These are phyloP conservation scores for Pristionchus mayeri DNA, from an alignment of 2,888 invertebrate genomes.

Conservation along the genomic window DNA sequence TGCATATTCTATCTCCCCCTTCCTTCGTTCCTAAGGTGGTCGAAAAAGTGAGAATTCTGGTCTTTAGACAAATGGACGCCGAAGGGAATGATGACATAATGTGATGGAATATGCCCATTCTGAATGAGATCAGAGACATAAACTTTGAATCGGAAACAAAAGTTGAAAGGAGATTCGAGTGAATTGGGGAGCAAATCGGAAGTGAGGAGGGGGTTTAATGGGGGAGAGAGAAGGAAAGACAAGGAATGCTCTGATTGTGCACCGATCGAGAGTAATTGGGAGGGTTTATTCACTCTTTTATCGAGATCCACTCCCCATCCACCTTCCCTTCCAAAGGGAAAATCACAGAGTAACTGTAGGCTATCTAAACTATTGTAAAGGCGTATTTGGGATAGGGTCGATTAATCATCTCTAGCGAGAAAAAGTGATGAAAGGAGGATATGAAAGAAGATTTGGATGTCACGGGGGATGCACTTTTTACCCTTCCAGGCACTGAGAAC, in stretches of 20 bases:
- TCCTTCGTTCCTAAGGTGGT: not conserved
- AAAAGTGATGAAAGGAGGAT: not conserved
- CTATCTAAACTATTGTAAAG: not conserved
- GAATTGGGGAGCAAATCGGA: not conserved
- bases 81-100: not conserved
- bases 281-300: slow-evolving; percentile 25
- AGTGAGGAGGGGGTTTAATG: not conserved
- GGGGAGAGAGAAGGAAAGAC: not conserved
- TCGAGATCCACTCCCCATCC: not conserved
- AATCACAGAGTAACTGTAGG: not conserved
- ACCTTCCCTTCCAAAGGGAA: not conserved
- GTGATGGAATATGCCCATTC: slow-evolving; percentile 16
- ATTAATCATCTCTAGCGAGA: slow-evolving; percentile 14
- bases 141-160: slow-evolving; percentile 26
- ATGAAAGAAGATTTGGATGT: not conserved
- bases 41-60: not conserved
- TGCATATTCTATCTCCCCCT: not conserved
- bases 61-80: slow-evolving; percentile 15
- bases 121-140: not conserved
- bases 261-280: not conserved
- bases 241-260: not conserved
- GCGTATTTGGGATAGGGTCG: not conserved
- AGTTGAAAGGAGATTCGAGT: not conserved
- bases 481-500: not conserved
- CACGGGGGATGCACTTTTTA: not conserved